Evolutionary conservation across 1,140 invertebrate genomes (phyloP).

Genomic region (Cydia amplana): DNA sequence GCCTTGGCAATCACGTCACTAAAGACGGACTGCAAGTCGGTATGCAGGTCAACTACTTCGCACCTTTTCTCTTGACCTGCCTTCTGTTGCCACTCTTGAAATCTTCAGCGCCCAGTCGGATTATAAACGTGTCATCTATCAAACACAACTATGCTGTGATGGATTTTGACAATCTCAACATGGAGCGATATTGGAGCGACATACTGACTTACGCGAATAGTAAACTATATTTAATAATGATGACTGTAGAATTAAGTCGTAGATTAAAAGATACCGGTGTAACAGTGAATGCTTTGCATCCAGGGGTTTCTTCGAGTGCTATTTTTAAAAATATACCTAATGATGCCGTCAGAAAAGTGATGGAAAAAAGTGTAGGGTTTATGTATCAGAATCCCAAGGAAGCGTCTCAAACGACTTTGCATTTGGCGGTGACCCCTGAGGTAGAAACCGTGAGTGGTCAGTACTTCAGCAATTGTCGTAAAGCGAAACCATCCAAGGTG

Average conservation of each 20-base stretch:
- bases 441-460: slow-evolving; percentile 78
- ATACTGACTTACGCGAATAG: slow-evolving; percentile 25
- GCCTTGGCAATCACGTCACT: slow-evolving; percentile 62
- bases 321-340: slow-evolving; percentile 19
- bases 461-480: slow-evolving; percentile 81
- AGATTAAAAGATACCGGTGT: slow-evolving; percentile 16
- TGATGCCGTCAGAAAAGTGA: slow-evolving; percentile 2
- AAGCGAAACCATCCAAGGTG: slow-evolving; percentile 42
- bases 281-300: slow-evolving; percentile 23
- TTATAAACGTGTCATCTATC: slow-evolving; percentile 90
- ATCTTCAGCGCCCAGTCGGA: slow-evolving; percentile 85
- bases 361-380: slow-evolving; percentile 39
- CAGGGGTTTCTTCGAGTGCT: slow-evolving; percentile 12
- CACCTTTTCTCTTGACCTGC: slow-evolving; percentile 87
- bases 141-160: slow-evolving; percentile 85
- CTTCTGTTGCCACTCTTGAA: slow-evolving; percentile 84
- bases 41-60: slow-evolving; percentile 92
- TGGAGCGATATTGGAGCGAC: slow-evolving; percentile 56
- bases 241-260: slow-evolving; percentile 25
- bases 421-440: slow-evolving; percentile 80
- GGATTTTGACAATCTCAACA: slow-evolving; percentile 86
- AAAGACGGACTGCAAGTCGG: slow-evolving; percentile 88
- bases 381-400: slow-evolving; percentile 63
- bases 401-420: slow-evolving; percentile 81
- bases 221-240: slow-evolving; percentile 31